Evolutionary conservation across 1,140 invertebrate species (phyloP), one percentile per base, ranked within the genome.

Genomic region (Agrilus planipennis): DNA sequence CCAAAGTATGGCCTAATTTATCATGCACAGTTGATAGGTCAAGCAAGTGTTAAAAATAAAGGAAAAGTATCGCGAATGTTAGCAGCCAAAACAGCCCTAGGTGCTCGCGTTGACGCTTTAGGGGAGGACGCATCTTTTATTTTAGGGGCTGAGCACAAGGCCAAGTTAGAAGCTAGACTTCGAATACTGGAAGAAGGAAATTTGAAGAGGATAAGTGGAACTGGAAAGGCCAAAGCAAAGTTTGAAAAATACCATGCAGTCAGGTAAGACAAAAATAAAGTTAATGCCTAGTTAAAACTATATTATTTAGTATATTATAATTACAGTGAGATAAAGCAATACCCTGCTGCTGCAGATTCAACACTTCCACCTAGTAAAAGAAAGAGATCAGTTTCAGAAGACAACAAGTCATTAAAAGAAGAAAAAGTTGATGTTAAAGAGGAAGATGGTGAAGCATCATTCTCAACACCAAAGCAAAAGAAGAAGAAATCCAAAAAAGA

Each of bases 1-100:
- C 96, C 95, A 0, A 99, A 99, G 62, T 99, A 99, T 67, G 96
- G 96, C 72, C 69, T 99, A 2, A 95, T 99, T 46, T 99, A 96
- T 61, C 94, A 99, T 62, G 85, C 95, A 1, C 82, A 89, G 49
- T 62, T 99, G 5, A 81, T 99, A 19, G 89, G 88, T 2, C 85
- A 93, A 58, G 75, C 82, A 2, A 84, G 77, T 47, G 73, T 76
- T 0, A 90, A 89, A 60, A 81, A 90, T 43, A 98, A 99, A 61
- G 95, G 86, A 39, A 81, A 95, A 72, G 89, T 95, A 69, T 93
- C 94, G 0, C 71, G 96, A 55, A 97, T 96, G 78, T 68, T 99
- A 45, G 94, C 95, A 12, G 90, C 93, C 0, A 99, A 99, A 63
- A 82, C 91, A 2, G 72, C 94, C 0, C 62, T 99, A 6, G 89